A percentile compares a stretch with the other conserved stretches of the same genome.
Evolutionary conservation across 1,140 invertebrate genomes (phyloP).

Genomic region (Xylocopa sonorina): DNA sequence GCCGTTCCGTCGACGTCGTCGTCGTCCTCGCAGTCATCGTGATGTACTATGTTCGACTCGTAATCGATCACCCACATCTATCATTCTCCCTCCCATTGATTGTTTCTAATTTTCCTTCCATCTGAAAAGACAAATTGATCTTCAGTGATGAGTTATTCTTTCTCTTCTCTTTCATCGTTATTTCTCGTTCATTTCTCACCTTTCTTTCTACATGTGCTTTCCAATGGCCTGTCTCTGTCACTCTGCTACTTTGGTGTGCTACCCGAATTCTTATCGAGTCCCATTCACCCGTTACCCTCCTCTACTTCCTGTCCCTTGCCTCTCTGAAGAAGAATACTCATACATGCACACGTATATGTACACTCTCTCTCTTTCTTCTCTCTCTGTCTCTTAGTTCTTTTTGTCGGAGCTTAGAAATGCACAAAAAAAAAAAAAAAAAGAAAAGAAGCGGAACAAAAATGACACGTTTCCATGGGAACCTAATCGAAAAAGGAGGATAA

Average conservation of each 20-base stretch:
- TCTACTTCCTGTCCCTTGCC: too few species aligned
- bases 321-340: background rate
- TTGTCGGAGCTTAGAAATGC: constrained; percentile 30
- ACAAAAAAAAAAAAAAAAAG: constrained; percentile 42
- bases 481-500: background rate
- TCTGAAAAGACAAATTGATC: background rate
- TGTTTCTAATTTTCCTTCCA: background rate
- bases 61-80: background rate
- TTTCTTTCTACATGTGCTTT: background rate
- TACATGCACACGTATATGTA: background rate
- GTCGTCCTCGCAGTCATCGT: constrained; percentile 12
- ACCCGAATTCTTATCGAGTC: background rate
- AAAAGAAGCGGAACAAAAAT: background rate
- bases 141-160: background rate
- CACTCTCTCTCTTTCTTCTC: background rate
- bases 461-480: background rate
- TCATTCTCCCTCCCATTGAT: background rate
- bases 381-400: constrained; percentile 3
- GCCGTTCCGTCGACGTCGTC: constrained; percentile 5
- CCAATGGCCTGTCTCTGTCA: background rate
- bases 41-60: background rate
- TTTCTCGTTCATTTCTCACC: background rate
- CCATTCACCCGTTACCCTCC: background rate
- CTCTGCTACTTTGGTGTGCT: background rate
- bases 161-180: background rate